Evolutionary conservation across 2,113 vertebrate genomes (phyloP).

Genomic region (Nesogale talazaci): DNA sequence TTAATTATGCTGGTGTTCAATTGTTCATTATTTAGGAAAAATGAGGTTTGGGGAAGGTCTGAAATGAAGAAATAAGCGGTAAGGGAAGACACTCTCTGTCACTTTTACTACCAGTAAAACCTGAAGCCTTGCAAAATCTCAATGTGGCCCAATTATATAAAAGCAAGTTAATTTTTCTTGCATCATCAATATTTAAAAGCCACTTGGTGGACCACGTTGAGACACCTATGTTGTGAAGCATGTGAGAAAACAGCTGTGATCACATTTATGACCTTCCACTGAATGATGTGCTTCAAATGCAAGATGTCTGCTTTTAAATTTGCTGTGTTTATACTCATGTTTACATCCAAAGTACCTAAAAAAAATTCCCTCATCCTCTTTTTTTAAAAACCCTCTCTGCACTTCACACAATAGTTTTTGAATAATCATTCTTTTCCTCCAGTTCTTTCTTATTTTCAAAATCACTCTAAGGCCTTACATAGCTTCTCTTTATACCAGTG

Average conservation of each 20-base stretch:
- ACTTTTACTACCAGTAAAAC: conserved; percentile 38
- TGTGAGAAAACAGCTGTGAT: conserved; percentile 19
- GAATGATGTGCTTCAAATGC: conserved; percentile 15
- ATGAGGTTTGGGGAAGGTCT: not conserved
- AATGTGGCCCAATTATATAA: not conserved
- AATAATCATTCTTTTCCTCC: not conserved
- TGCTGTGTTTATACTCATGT: conserved; percentile 4
- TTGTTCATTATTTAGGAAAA: conserved; percentile 17
- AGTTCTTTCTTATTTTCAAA: conserved; percentile 10
- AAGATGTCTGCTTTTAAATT: not conserved
- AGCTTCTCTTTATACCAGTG: not conserved
- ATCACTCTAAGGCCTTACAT: not conserved
- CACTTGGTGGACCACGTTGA: not conserved
- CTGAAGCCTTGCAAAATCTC: conserved; percentile 49
- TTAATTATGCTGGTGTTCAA: conserved; percentile 21
- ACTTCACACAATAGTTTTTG: not conserved
- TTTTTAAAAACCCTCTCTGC: not conserved
- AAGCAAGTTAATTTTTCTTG: conserved; percentile 45
- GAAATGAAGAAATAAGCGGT: conserved; percentile 20
- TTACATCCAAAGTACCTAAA: not conserved
- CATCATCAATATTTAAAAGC: conserved; percentile 57
- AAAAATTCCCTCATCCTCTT: not conserved
- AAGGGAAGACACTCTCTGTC: not conserved
- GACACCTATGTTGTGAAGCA: conserved; percentile 36
- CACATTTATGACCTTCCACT: conserved; percentile 25